Conservation (phyloP, 2,113 vertebrate genomes). For the Tonatia bakeri region DNA sequence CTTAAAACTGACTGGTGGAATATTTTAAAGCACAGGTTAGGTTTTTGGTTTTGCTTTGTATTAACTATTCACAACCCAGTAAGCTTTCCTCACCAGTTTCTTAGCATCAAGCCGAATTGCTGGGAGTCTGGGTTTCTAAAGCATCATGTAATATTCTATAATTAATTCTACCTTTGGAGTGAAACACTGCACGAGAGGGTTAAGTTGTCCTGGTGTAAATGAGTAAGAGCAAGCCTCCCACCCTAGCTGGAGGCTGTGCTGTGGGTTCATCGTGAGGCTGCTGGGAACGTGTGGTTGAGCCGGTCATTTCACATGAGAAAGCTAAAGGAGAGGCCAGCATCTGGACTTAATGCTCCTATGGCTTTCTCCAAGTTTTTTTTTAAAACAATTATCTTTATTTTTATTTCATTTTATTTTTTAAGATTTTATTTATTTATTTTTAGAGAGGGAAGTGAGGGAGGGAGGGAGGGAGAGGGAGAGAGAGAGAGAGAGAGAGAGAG, state of each 20-base stretch:
- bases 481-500: too few relatives aligned
- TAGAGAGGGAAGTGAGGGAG: too few relatives aligned
- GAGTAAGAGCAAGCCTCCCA: background rate
- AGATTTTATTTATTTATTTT: too few relatives aligned
- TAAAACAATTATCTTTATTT: too few relatives aligned
- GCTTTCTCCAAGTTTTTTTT: constrained; percentile 23
- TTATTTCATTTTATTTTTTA: too few relatives aligned
- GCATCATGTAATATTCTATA: background rate
- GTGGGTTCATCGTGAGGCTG: accelerated
- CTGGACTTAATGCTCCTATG: background rate
- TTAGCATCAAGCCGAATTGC: background rate
- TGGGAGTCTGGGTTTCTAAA: background rate
- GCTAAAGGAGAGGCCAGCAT: background rate
- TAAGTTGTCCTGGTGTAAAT: background rate
- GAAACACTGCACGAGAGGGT: background rate
- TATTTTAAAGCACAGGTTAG: background rate
- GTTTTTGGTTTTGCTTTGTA: background rate
- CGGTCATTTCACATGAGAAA: background rate
- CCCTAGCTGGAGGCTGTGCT: background rate
- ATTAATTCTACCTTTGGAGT: background rate
- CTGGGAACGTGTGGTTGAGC: background rate
- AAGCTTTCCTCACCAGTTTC: background rate
- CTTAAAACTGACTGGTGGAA: background rate
- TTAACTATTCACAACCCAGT: background rate
- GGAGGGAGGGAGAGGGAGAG: too few relatives aligned